These are phyloP conservation scores for Protosalanx chinensis DNA, from an alignment of 2,797 vertebrate species.

Conservation along the genomic window DNA sequence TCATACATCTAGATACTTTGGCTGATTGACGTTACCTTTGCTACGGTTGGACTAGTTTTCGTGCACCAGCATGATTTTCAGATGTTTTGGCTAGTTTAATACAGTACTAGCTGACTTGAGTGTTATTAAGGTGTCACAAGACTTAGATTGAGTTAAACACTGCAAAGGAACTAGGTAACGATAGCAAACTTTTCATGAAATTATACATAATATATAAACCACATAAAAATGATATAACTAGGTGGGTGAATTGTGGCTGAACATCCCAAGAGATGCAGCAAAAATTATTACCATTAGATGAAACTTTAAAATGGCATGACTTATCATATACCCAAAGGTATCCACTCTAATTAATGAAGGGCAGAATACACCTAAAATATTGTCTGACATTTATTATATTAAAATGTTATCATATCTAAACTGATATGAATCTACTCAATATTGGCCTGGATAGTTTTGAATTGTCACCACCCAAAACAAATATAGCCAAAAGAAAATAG, in stretches of 20 bases:
- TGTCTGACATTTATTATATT: neutral
- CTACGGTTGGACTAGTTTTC: too few relatives aligned
- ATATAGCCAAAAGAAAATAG: constrained; percentile 10
- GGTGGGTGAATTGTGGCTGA: neutral
- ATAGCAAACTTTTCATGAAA: neutral
- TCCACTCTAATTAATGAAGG: neutral
- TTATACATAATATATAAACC: neutral
- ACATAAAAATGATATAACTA: neutral
- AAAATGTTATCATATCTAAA: neutral
- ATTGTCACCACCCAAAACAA: constrained; percentile 1
- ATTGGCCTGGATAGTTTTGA: neutral
- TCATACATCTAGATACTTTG: too few relatives aligned
- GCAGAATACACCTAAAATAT: neutral
- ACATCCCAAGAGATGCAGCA: neutral
- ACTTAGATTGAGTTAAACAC: neutral
- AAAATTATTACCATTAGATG: neutral
- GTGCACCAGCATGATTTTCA: too few relatives aligned
- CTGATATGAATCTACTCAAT: neutral
- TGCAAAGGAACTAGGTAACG: neutral
- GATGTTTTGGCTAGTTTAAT: too few relatives aligned
- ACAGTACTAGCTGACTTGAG: too few relatives aligned
- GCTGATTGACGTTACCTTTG: too few relatives aligned
- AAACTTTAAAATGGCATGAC: neutral
- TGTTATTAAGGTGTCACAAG: neutral
- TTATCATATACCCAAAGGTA: neutral